phyloP scores from a whole-genome alignment of 2,888 invertebrate species.

The Cremastobaeus sp. region DNA sequence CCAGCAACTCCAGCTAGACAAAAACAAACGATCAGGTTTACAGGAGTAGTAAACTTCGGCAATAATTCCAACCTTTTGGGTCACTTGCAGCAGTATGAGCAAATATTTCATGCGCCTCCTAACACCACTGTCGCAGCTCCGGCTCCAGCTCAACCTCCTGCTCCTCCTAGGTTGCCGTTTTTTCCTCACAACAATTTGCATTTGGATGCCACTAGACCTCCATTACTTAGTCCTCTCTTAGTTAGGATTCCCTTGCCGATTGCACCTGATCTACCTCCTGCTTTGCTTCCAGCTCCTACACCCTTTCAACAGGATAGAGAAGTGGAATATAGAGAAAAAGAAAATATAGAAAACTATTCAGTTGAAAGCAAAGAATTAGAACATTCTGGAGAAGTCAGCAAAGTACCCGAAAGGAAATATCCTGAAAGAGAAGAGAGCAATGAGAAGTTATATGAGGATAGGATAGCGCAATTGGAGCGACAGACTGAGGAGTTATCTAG shows the following conservation, averaged over 20 bases:
- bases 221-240: slow-evolving; percentile 66
- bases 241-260: slow-evolving; percentile 73
- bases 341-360: slow-evolving; percentile 64
- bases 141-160: slow-evolving; percentile 26
- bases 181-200: slow-evolving; percentile 28
- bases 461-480: slow-evolving; percentile 62
- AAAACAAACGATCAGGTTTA: slow-evolving; percentile 73
- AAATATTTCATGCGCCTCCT: slow-evolving; percentile 69
- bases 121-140: slow-evolving; percentile 14
- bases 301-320: slow-evolving; percentile 24
- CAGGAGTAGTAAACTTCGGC: slow-evolving; percentile 75
- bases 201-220: slow-evolving; percentile 35
- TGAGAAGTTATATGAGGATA: slow-evolving; percentile 65
- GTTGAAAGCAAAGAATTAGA: slow-evolving; percentile 66
- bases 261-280: slow-evolving; percentile 67
- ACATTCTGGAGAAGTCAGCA: slow-evolving; percentile 63
- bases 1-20: slow-evolving; percentile 57
- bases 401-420: no score
- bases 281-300: slow-evolving; percentile 59
- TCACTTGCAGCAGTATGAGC: slow-evolving; percentile 74
- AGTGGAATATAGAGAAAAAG: slow-evolving; percentile 62
- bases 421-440: no score
- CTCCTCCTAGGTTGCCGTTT: slow-evolving; percentile 42
- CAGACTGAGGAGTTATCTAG: slow-evolving; percentile 65
- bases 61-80: slow-evolving; percentile 69